Base-by-base conservation (phyloP, 2,797 vertebrate species). In the Euphonia xanthogaster region DNA sequence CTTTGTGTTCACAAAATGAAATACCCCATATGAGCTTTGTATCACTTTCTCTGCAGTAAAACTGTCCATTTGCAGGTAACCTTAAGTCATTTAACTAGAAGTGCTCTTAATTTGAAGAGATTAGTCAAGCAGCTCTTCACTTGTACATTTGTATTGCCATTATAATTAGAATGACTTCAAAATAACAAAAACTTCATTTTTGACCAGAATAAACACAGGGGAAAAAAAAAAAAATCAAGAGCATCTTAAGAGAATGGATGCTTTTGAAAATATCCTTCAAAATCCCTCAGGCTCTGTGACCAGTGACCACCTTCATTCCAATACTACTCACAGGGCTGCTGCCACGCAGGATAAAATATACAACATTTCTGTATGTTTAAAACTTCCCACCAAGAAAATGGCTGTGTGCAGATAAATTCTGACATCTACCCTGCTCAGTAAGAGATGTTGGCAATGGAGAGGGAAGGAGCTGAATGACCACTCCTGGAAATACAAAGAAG, bases 31-130 rank as follows among this genome's bases (percentile, higher is more conserved):
- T 8, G 5, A 80, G 62, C 75, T 81, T 66, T 77, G 63, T 77
- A 62, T 66, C 82, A 48, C 73, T 88, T 73, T 70, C 71, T 87
- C 72, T 86, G 63, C 53, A 90, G 86, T 70, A 81, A 78, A 87
- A 89, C 71, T 54, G 72, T 51, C 95, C 85, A 73, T 53, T 92
- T 92, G 75, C 78, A 96, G 87, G 91, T 96, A 96, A 96, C 93
- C 96, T 93, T 91, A 91, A 96, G 61, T 92, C 85, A 95, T 95
- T 95, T 95, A 94, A 92, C 65, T 42, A 93, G 75, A 96, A 97
- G 96, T 94, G 88, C 93, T 89, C 93, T 97, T 97, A 97, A 97
- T 97, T 96, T 94, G 90, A 96, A 95, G 95, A 95, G 93, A 95
- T 93, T 91, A 86, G 80, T 97, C 92, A 85, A 93, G 94, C 75